Base-by-base conservation (phyloP, 2,797 vertebrate genomes). In the Apogon hyalosoma region DNA sequence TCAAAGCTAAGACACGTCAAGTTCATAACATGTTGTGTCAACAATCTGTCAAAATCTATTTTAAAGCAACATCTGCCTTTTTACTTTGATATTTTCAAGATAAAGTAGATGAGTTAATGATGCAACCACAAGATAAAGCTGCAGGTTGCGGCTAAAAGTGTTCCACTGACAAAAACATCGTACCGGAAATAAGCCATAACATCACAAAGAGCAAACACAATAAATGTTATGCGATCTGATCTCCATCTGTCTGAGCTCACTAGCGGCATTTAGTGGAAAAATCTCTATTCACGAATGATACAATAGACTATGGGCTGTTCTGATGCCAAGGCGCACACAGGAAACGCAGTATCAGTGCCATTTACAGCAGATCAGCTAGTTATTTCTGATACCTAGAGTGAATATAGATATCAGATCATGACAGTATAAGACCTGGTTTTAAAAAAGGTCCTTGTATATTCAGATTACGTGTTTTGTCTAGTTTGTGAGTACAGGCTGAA, bases 251-350 rank as follows among this genome's bases (percentile, higher is more conserved):
- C 28, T 15, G 15, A 4, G 62, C 36, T 9, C 6, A 45, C 6
- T 11, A 50, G 36, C 57, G 60, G 15, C 33, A 41, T 49, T 19
- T 43, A 21, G 15, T 18, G 3, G 12, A 64, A 48, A 64, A 18
- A 45, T 9, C 51, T 12, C 61, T 19, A 19, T 66, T 66, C 36
- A 67, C 42, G 28, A 41, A 53, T 67, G 46, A 58, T 46, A 78
- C 69, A 82, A 65, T 65, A 75, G 60, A 68, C 52, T 64, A 13
- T 68, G 31, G n/a, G 39, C 12, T 51, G 41, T 10, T 56, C 10
- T 56, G 15, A 47, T 15, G 49, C 41, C 14, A 55, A 49, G 46
- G 0, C 47, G 16, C 1, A 39, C 33, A 75, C 62, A 75, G 71
- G 67, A 77, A 81, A 31, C 45, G 7, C 5, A 18, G 11, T 1